Evolutionary conservation across 2,113 vertebrate species (phyloP), one percentile per base, ranked within the genome.

Genomic region (Columba livia): DNA sequence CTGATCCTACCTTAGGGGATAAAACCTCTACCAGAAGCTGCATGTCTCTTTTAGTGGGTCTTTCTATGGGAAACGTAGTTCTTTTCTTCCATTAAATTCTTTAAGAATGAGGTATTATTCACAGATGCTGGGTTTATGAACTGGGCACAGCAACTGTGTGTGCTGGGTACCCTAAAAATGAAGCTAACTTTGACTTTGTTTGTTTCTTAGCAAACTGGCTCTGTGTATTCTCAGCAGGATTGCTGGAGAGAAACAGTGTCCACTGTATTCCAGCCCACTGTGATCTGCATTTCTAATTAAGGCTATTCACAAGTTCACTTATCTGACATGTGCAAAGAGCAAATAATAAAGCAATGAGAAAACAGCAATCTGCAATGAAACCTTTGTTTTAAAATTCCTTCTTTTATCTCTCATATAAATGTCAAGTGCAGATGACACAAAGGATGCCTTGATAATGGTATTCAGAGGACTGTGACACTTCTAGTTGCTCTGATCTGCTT

Each of bases 271-370:
- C 40, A 65, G 51, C 73, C 77, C 61, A 83, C 64, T 38, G 42
- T 79, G 94, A 97, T 95, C 96, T 96, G 92, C 88, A 90, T 57
- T 96, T 97, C 95, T 97, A 97, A 97, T 97, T 91, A 88, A 88
- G 54, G 73, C 75, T 72, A 44, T 93, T 97, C 26, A 7, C 66
- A 89, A 95, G 79, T 71, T 75, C 66, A 85, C 79, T 97, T 95
- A 97, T 96, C 95, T 96, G 96, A 89, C 51, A 67, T 21, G 40
- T 92, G 67, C 92, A 97, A 80, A 85, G 67, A 86, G 70, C 84
- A 91, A 96, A 96, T 74, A 79, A 91, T 93, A 75, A 85, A 89
- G 58, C 64, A 23, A 77, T 6, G 72, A 89, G 69, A 74, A 87
- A 53, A 58, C 1, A 32, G 24, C 58, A 48, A 44, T 81, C 47